These are phyloP conservation scores for Cyanoramphus novaezelandiae DNA, from an alignment of 2,113 vertebrate genomes.

Conservation along the genomic window DNA sequence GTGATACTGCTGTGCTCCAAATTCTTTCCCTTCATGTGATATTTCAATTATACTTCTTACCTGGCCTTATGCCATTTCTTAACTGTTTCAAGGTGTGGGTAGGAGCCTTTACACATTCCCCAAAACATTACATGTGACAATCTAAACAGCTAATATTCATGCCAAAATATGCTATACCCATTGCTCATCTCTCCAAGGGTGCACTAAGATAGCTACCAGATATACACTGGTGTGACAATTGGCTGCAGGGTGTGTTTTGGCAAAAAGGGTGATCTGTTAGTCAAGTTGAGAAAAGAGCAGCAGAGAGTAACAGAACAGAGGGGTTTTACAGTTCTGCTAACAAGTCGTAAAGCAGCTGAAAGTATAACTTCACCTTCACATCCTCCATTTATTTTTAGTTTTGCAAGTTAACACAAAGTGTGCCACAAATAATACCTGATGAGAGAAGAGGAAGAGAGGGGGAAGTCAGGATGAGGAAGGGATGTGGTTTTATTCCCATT, in stretches of 20 bases:
- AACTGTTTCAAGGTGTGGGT: conserved; percentile 29
- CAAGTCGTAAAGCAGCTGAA: background rate
- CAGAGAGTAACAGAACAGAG: background rate
- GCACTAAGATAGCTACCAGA: background rate
- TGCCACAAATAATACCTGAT: background rate
- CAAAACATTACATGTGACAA: background rate
- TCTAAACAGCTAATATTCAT: conserved; percentile 3
- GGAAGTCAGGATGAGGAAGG: background rate
- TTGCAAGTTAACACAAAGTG: background rate
- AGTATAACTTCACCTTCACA: background rate
- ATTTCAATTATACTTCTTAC: conserved; percentile 15
- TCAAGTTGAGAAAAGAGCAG: conserved; percentile 8
- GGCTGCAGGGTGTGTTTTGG: conserved; percentile 37
- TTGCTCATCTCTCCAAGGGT: background rate
- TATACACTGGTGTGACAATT: background rate
- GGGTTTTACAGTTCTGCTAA: background rate
- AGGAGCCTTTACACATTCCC: background rate
- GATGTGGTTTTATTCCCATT: background rate
- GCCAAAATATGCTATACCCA: conserved; percentile 3
- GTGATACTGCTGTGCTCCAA: background rate
- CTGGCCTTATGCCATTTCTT: conserved; percentile 8
- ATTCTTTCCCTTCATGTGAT: background rate
- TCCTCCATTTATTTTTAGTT: background rate
- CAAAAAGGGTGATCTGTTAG: conserved; percentile 4
- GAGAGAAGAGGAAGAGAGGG: background rate